Conservation (phyloP, 1,140 invertebrate genomes). For the Drosophila pachea region DNA sequence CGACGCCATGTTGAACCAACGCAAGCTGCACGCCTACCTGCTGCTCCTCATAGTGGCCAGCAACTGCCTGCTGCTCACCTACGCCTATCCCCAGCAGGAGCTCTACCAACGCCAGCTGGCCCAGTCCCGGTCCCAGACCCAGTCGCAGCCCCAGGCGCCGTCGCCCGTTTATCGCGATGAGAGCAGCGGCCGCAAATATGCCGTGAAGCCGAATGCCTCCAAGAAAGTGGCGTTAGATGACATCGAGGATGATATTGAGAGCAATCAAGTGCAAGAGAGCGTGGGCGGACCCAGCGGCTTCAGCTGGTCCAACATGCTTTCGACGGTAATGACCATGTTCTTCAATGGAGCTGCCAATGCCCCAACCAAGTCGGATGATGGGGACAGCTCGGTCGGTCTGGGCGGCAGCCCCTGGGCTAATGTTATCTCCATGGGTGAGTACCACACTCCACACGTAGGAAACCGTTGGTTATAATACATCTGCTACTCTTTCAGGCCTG, state of each 20-base stretch:
- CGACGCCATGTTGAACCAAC: conserved; percentile 78
- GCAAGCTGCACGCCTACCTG: conserved; percentile 78
- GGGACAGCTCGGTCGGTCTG: conserved; percentile 83
- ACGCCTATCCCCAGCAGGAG: conserved; percentile 79
- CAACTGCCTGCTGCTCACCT: conserved; percentile 79
- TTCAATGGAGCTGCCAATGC: conserved; percentile 84
- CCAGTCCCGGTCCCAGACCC: conserved; percentile 35
- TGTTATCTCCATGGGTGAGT: conserved; percentile 85
- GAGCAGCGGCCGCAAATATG: conserved; percentile 84
- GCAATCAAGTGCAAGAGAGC: conserved; percentile 87
- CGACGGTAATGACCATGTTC: conserved; percentile 88
- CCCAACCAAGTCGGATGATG: conserved; percentile 89
- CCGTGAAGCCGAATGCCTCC: conserved; percentile 90
- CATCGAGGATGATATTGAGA: conserved; percentile 87
- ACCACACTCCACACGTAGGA: not conserved
- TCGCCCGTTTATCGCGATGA: conserved; percentile 64
- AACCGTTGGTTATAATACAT: not conserved
- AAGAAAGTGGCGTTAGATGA: conserved; percentile 91
- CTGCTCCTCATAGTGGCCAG: conserved; percentile 79
- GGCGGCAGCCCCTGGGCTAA: conserved; percentile 91
- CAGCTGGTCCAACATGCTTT: conserved; percentile 91
- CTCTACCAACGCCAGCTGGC: conserved; percentile 64
- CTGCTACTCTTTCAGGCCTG: conserved; percentile 80
- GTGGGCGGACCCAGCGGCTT: conserved; percentile 83
- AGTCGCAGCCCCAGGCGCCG: conserved; percentile 40